Base-by-base conservation (phyloP, 2,797 vertebrate species). In the Platalea minor region DNA sequence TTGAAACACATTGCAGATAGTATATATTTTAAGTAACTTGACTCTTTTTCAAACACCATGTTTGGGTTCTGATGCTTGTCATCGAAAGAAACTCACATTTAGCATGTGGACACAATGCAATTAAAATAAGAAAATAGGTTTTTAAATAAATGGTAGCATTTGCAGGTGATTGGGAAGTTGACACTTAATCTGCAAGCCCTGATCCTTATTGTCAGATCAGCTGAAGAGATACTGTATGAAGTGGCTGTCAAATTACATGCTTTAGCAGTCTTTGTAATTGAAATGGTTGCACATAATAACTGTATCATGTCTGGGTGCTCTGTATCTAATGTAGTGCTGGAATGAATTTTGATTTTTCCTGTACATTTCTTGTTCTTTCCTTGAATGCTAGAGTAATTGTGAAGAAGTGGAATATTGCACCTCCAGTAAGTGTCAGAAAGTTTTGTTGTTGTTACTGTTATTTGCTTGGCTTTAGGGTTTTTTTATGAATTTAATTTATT, bases 181-280 rank as follows among this genome's bases (percentile, higher is more conserved):
- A 69, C 84, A 56, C 54, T 85, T 88, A 80, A 89, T 91, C 65
- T 80, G 20, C 48, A 63, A 79, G 20, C 35, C 33, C 56, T 93
- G 85, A 68, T 95, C 51, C 48, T 90, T 57, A 68, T 53, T 86
- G 70, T 89, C 51, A 86, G 85, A 91, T 96, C 77, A 87, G 60
- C 57, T 79, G 68, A 89, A 82, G 43, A 95, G 84, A 80, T 76
- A 26, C 41, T 93, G 29, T 39, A 11, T 81, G 77, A 88, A 90
- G 41, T 57, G 37, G 25, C 80, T 97, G 94, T 96, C 41, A 91
- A 87, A 97, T 95, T 96, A 93, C 69, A 94, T 90, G 86, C 87
- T 80, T 96, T 96, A 95, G 54, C 69, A 90, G 31, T 79, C 57
- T 89, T 91, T 95, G 63, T 94, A 96, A 96, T 91, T 97, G 94